Percentiles rank a stretch among this genome's conserved stretches.
These are phyloP conservation scores for Pachyuromys duprasi DNA, from an alignment of 2,797 vertebrate species.

Conservation along the genomic window DNA sequence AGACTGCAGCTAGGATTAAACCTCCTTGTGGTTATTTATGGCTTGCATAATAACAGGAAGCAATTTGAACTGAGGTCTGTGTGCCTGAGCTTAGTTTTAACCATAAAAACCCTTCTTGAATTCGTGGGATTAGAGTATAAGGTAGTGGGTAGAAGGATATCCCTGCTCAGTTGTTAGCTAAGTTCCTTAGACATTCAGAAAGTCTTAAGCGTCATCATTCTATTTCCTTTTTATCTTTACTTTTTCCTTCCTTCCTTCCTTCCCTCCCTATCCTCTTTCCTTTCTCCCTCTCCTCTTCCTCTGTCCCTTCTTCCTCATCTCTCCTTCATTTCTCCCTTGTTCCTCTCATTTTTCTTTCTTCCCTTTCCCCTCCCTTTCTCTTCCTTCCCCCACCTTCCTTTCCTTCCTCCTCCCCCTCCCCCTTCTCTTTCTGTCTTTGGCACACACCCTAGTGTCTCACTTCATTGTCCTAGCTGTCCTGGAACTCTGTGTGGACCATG, in stretches of 20 bases:
- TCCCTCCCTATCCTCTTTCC: too few species aligned
- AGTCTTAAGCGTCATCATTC: not conserved
- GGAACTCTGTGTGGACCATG: not conserved
- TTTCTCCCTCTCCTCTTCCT: not conserved
- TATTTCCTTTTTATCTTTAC: not conserved
- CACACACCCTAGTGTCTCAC: not conserved
- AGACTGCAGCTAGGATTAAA: not conserved
- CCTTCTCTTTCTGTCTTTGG: not conserved
- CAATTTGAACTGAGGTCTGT: not conserved
- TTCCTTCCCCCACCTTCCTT: too few species aligned
- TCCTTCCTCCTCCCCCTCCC: fast-evolving
- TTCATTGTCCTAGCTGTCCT: not conserved
- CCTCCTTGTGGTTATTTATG: not conserved
- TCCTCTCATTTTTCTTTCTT: too few species aligned
- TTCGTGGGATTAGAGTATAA: not conserved
- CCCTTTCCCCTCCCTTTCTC: too few species aligned
- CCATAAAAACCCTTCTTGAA: not conserved
- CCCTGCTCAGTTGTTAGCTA: not conserved
- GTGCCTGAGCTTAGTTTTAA: not conserved
- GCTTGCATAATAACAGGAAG: not conserved
- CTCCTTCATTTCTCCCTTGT: not conserved
- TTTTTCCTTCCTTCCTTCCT: too few species aligned
- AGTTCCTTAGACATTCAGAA: not conserved
- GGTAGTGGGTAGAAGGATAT: not conserved
- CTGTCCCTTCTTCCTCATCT: not conserved